These are phyloP conservation scores for Aphodius granarius DNA, from an alignment of 2,888 invertebrate species.

Conservation along the genomic window DNA sequence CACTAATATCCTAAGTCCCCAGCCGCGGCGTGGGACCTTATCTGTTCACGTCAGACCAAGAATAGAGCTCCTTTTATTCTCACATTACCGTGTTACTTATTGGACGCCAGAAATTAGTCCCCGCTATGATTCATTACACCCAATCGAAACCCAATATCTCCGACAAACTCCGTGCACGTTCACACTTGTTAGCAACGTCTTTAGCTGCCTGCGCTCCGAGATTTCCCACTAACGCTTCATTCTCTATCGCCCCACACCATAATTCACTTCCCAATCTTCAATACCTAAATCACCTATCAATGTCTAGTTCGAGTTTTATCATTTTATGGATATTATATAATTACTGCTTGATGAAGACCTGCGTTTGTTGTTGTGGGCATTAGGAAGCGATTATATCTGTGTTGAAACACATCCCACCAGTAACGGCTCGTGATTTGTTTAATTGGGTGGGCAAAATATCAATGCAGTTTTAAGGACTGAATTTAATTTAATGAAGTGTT, in stretches of 20 bases:
- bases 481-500: too few relatives aligned
- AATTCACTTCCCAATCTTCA: neutral
- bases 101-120: constrained; percentile 27
- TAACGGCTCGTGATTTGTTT: too few relatives aligned
- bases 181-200: neutral
- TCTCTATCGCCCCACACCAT: neutral
- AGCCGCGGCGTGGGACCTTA: constrained; percentile 25
- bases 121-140: constrained; percentile 28
- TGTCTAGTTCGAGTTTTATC: too few relatives aligned
- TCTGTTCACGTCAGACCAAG: constrained; percentile 34
- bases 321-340: too few relatives aligned
- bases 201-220: neutral
- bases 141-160: neutral
- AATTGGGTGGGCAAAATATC: too few relatives aligned
- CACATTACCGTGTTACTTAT: constrained; percentile 31
- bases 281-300: neutral
- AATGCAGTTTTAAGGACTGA: too few relatives aligned
- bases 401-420: too few relatives aligned
- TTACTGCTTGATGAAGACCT: too few relatives aligned
- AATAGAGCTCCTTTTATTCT: constrained; percentile 29
- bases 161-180: neutral
- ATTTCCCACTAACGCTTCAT: too few relatives aligned
- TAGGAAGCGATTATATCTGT: too few relatives aligned
- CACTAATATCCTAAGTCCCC: constrained; percentile 32
- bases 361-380: too few relatives aligned